Percentiles rank a stretch among this genome's conserved stretches.
Conservation (phyloP, 2,797 vertebrate genomes). For the Tokudaia tokunoshimensis region DNA sequence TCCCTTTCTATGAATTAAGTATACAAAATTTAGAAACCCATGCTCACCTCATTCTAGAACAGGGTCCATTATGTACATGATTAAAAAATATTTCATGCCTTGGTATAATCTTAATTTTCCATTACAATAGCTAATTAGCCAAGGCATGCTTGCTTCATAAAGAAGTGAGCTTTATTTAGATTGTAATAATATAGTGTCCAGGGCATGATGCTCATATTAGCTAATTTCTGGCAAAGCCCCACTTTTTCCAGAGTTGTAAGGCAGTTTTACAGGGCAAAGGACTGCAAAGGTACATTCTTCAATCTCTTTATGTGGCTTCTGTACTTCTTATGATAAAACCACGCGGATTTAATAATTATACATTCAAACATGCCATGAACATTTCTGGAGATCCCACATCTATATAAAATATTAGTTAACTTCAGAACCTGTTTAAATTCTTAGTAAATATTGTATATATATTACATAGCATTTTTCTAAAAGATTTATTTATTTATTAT, state of each 20-base stretch:
- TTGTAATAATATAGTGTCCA: not conserved
- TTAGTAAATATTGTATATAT: not conserved
- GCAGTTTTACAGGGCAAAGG: no score
- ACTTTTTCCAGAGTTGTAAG: not conserved
- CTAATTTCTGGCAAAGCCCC: not conserved
- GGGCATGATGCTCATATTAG: not conserved
- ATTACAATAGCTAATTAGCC: not conserved
- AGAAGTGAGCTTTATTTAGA: not conserved
- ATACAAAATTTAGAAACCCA: not conserved
- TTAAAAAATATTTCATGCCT: not conserved
- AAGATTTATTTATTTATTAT: no score
- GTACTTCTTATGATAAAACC: not conserved
- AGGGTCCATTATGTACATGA: not conserved
- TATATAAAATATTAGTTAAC: not conserved
- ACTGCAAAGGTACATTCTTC: not conserved
- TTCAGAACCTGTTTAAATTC: not conserved
- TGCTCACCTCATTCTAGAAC: not conserved
- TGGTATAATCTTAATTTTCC: not conserved
- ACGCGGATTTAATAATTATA: not conserved
- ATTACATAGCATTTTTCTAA: not conserved
- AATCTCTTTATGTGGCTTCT: not conserved
- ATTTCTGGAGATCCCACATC: not conserved
- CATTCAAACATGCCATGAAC: not conserved
- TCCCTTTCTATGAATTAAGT: not conserved
- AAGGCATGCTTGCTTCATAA: not conserved